Evolutionary conservation across 2,888 invertebrate species (phyloP), one percentile per base, ranked within the genome.

Genomic region (Sussaba pulchella): DNA sequence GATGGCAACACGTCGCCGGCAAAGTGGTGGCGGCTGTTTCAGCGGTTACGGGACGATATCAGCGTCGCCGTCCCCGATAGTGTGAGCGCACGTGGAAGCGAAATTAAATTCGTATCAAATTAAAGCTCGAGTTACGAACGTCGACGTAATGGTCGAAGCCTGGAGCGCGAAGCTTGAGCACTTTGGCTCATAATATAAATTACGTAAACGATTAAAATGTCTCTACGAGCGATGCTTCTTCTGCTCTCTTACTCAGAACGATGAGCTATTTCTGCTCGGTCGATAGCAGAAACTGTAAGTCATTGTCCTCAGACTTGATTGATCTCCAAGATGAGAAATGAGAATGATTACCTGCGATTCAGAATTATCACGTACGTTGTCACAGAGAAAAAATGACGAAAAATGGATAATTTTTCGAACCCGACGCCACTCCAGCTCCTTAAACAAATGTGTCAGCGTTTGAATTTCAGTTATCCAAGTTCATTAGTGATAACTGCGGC

Each of bases 401-500:
- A n/a, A n/a, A n/a, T n/a, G n/a, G n/a, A n/a, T n/a, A n/a, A n/a
- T n/a, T n/a, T n/a, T n/a, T n/a, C n/a, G n/a, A n/a, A n/a, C n/a
- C n/a, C n/a, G n/a, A n/a, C n/a, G n/a, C n/a, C n/a, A n/a, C n/a
- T n/a, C n/a, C n/a, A n/a, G n/a, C n/a, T n/a, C n/a, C n/a, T 67
- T 67, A 76, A 76, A 72, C 69, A 81, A 81, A 76, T 76, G 80
- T 72, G 76, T 59, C 72, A 47, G 63, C 67, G 19, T 41, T 26
- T 39, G 71, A 79, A 41, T 57, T 50, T 59, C 39, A 80, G 71
- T 80, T 80, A 72, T 72, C 76, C 71, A 76, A 54, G 75, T 80
- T 80, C 76, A 80, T 76, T 80, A 80, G 80, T 52, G 61, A 50
- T 45, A 47, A 14, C 47, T 12, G 26, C 6, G 19, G 9, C 43